Evolutionary conservation across 2,888 invertebrate species (phyloP).

Genomic region (Sminthurinus aureus): DNA sequence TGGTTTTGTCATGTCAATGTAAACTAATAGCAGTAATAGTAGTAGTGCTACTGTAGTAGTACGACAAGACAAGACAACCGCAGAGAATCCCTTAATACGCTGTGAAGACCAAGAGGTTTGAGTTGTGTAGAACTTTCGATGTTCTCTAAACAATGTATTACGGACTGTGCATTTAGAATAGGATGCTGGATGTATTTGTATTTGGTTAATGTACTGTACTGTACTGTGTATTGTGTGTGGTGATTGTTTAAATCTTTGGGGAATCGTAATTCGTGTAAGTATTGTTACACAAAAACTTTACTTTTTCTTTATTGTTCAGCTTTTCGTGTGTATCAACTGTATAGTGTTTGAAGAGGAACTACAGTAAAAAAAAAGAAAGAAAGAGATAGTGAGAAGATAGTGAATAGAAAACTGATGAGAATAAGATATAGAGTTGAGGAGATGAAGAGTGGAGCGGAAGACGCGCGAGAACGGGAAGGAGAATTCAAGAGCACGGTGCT

Average conservation of each 20-base stretch:
- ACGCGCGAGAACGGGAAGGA: background rate
- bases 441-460: background rate
- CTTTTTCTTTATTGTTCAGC: background rate
- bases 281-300: background rate
- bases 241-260: background rate
- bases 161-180: too few relatives aligned
- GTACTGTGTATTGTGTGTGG: background rate
- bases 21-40: too few relatives aligned
- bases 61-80: too few relatives aligned
- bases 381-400: background rate
- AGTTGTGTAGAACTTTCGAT: too few relatives aligned
- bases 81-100: too few relatives aligned
- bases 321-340: background rate
- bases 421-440: background rate
- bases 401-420: background rate
- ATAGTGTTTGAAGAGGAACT: background rate
- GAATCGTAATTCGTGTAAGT: background rate
- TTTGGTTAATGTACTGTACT: too few relatives aligned
- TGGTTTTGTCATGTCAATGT: too few relatives aligned
- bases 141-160: too few relatives aligned
- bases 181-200: too few relatives aligned
- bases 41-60: too few relatives aligned
- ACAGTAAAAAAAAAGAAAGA: background rate
- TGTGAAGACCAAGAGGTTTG: too few relatives aligned
- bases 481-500: constrained; percentile 33